Base-by-base conservation (phyloP, 2,888 invertebrate species). In the Drosophila imparisetae region DNA sequence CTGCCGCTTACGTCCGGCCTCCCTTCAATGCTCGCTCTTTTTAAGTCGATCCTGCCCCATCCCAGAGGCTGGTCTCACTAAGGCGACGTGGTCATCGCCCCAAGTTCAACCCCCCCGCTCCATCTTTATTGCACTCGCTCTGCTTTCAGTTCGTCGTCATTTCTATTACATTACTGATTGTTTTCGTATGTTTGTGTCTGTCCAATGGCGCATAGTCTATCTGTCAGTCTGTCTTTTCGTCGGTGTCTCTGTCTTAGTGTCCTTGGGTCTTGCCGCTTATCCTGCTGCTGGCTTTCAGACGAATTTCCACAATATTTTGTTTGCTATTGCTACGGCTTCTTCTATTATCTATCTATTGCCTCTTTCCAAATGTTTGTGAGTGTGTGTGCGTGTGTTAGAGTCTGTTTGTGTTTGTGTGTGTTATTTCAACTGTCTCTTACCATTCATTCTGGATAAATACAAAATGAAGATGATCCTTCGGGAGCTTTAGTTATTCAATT, bases 401-500 rank as follows among this genome's bases (percentile, higher is more conserved):
- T 32, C n/a, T 55, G 30, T 50, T 15, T 65, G 29, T 61, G 36
- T 58, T 53, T 78, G 38, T 81, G 69, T 83, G 59, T 88, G 66
- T 84, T 88, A 73, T 83, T 86, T 55, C 86, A 86, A 86, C 82
- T 88, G 86, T 86, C 87, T 87, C 80, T 90, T 87, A 80, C 84
- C 84, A 90, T 90, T 89, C 89, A 86, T 86, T 83, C 84, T 77
- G 89, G 86, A 87, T 90, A 87, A 90, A 89, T 90, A 90, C 90
- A 89, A 87, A 87, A 87, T 90, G 90, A 87, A 87, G 90, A 90
- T 90, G 89, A 87, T 87, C 87, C 87, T 90, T 77, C 84, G 87
- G 87, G 90, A 87, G 87, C 90, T 86, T 89, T 84, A 89, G 90
- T 90, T 87, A 87, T 87, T 87, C 90, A 87, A 87, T 87, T 90